phyloP scores from a whole-genome alignment of 2,888 invertebrate genomes.

The Pycnomerus fuliginosus region DNA sequence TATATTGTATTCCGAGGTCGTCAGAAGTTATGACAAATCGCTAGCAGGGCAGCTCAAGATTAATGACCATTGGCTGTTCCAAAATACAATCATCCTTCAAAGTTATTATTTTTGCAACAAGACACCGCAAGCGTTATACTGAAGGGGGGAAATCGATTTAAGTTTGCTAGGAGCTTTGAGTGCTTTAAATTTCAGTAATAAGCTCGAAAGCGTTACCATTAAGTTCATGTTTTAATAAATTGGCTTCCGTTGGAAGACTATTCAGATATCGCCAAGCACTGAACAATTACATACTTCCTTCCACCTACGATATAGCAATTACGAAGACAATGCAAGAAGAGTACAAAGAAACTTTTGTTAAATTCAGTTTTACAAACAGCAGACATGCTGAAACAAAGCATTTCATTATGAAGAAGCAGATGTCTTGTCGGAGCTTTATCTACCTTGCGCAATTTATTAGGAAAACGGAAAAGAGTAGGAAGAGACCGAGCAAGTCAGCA shows the following conservation, averaged over 20 bases:
- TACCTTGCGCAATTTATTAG: constrained; percentile 24
- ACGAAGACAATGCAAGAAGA: constrained; percentile 24
- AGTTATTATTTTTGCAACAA: constrained; percentile 28
- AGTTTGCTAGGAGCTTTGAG: no score
- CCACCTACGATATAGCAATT: constrained; percentile 32
- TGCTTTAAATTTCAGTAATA: background rate
- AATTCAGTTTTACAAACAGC: constrained; percentile 30
- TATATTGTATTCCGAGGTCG: constrained; percentile 33
- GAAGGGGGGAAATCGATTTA: background rate
- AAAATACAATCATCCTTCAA: constrained; percentile 22
- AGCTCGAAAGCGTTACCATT: background rate
- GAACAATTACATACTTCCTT: constrained; percentile 21
- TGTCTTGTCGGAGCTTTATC: constrained; percentile 27
- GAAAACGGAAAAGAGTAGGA: constrained; percentile 9
- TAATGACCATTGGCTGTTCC: constrained; percentile 31
- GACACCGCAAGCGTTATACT: constrained; percentile 1
- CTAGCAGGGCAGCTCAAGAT: constrained; percentile 32
- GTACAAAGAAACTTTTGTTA: constrained; percentile 30
- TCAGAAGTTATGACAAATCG: constrained; percentile 38
- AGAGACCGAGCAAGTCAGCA: background rate
- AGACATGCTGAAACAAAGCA: constrained; percentile 27
- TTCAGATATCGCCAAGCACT: constrained; percentile 14
- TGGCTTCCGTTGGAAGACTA: background rate
- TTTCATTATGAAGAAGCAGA: constrained; percentile 32
- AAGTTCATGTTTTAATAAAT: no score